Conservation (phyloP, 2,797 vertebrate genomes). For the Argyrosomus regius region DNA sequence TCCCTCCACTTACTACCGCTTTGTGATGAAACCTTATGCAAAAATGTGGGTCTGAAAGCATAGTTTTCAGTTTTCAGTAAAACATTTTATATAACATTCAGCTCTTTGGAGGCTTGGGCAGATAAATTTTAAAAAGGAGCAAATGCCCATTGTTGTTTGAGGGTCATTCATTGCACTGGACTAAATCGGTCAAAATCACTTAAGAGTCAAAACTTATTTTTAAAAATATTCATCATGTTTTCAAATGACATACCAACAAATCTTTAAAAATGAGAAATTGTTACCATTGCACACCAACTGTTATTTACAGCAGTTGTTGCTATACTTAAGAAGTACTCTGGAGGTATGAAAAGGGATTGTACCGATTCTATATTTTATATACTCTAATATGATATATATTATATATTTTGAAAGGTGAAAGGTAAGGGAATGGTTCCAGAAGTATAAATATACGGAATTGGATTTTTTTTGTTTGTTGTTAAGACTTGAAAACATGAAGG, state of each 20-base stretch:
- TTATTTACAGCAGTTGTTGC: slow-evolving; percentile 85
- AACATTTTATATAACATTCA: slow-evolving; percentile 84
- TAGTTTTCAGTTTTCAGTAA: slow-evolving; percentile 85
- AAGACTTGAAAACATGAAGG: slow-evolving; percentile 84
- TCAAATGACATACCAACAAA: slow-evolving; percentile 85
- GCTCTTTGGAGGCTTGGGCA: slow-evolving; percentile 82
- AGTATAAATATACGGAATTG: slow-evolving; percentile 83
- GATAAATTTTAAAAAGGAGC: slow-evolving; percentile 73
- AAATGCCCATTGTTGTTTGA: slow-evolving; percentile 85
- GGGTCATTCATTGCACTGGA: slow-evolving; percentile 88
- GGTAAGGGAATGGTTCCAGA: slow-evolving; percentile 87
- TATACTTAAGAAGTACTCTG: slow-evolving; percentile 86
- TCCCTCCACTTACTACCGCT: slow-evolving; percentile 91
- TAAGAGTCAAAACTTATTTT: slow-evolving; percentile 85
- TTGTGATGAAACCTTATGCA: slow-evolving; percentile 92
- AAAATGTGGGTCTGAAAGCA: slow-evolving; percentile 91
- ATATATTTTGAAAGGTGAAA: slow-evolving; percentile 90
- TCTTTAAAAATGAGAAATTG: slow-evolving; percentile 81
- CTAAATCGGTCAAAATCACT: slow-evolving; percentile 81
- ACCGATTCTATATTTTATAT: slow-evolving; percentile 91
- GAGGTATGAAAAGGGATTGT: slow-evolving; percentile 86
- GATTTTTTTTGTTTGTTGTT: slow-evolving; percentile 83
- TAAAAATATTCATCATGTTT: slow-evolving; percentile 84
- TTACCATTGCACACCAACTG: slow-evolving; percentile 83
- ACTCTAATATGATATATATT: slow-evolving; percentile 88